Evolutionary conservation across 2,113 vertebrate species (phyloP).

Genomic region (Rhegmatorhina hoffmannsi): DNA sequence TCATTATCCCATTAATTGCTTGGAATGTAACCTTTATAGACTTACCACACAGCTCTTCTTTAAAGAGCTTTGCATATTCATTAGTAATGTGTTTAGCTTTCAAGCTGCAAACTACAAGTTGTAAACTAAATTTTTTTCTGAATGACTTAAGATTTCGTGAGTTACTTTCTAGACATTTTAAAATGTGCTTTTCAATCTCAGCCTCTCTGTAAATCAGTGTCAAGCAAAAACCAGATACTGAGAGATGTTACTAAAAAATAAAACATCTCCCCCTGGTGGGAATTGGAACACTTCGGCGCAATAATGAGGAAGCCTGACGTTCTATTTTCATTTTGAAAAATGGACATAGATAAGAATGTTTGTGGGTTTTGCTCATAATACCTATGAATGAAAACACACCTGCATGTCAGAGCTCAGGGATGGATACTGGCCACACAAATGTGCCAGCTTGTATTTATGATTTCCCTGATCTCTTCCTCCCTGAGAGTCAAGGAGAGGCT

Average conservation of each 20-base stretch:
- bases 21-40: not conserved
- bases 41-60: not conserved
- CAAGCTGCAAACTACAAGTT: not conserved
- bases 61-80: not conserved
- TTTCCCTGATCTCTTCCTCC: not conserved
- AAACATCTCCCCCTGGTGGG: constrained; percentile 61
- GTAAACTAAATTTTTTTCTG: not conserved
- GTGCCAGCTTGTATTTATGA: not conserved
- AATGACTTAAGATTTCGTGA: not conserved
- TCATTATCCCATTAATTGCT: not conserved
- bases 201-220: not conserved
- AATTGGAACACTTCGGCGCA: not conserved
- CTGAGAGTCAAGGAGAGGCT: not conserved
- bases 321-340: not conserved
- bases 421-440: not conserved
- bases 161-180: not conserved
- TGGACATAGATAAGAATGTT: not conserved
- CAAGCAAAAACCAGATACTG: not conserved
- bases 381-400: not conserved
- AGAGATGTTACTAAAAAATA: not conserved
- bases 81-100: not conserved
- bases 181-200: not conserved
- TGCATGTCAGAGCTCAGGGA: not conserved
- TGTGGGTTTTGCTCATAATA: not conserved
- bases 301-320: not conserved